Evolutionary conservation across 2,797 vertebrate species (phyloP), one percentile per base, ranked within the genome.

Genomic region (Allobates femoralis): DNA sequence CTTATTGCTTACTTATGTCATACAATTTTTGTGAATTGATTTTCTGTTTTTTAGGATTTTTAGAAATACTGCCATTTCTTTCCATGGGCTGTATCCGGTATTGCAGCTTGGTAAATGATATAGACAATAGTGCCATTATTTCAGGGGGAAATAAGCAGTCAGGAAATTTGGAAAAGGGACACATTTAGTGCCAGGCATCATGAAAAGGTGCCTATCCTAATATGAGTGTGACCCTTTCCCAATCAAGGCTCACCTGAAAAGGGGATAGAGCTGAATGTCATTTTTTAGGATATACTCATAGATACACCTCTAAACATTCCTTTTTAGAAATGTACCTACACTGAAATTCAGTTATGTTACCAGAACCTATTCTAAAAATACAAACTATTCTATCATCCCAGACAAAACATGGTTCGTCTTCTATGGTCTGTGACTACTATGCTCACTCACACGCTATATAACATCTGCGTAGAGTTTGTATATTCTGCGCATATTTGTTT

Each of bases 391-490:
- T 71, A 37, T 41, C n/a, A 1, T 46, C 21, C 34, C 32, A 71
- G 67, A 71, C 67, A 71, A 41, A 71, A 71, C 67, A 71, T 12
- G 14, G 34, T 16, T 71, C n/a, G 46, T 46, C 67, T 23, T n/a
- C 23, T 71, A 12, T 12, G 10, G 11, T 71, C 5, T 71, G 14
- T 71, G 23, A 37, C 32, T 69, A 34, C 66, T 69, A 69, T 69
- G 66, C 21, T 69, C 32, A 41, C 41, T 41, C 34, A 71, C 67
- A 71, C 67, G 21, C 34, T 19, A 71, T 71, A 37, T 14, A 69
- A 69, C 37, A 71, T 46, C 34, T 11, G 67, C 34, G 41, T 12
- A 21, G 5, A 41, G 67, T 32, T 67, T 67, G 30, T 34, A 67
- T 67, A 30, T 67, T 34, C 30, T 67, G 19, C 64, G 30, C 3